phyloP scores from a whole-genome alignment of 1,140 invertebrate genomes.

The Heterodera carotae region DNA sequence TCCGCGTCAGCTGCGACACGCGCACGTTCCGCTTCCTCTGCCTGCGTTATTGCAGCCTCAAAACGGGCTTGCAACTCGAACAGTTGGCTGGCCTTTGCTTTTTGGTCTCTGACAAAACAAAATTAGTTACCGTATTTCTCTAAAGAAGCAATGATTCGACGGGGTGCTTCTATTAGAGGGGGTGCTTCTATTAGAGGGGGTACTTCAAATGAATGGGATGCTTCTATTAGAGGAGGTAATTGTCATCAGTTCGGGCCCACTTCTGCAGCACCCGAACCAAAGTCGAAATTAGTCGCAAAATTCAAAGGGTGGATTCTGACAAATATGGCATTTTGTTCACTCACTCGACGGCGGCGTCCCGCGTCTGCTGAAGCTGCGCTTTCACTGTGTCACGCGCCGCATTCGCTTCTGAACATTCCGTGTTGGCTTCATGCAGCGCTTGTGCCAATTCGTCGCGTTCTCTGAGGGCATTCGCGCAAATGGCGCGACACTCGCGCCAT shows the following conservation, averaged over 20 bases:
- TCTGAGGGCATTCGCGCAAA: not conserved
- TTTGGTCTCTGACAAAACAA: constrained; percentile 4
- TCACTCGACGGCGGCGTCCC: not conserved
- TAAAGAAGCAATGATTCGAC: no score
- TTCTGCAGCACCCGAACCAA: no score
- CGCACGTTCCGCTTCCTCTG: not conserved
- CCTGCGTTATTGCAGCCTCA: not conserved
- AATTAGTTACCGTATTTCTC: no score
- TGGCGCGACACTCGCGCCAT: not conserved
- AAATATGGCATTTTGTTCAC: no score
- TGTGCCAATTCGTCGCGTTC: not conserved
- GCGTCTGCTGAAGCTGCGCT: not conserved
- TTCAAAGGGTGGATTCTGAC: no score
- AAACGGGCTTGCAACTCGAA: constrained; percentile 1
- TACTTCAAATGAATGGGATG: no score
- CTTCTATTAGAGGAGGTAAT: no score
- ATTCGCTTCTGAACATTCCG: not conserved
- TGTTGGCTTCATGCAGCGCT: not conserved
- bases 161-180: no score
- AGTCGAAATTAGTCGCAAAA: no score
- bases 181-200: no score
- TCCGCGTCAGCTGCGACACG: not conserved
- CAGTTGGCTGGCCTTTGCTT: not conserved
- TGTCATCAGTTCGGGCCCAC: no score
- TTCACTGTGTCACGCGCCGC: not conserved